phyloP scores from a whole-genome alignment of 2,888 invertebrate species.

The Oligia latruncula region DNA sequence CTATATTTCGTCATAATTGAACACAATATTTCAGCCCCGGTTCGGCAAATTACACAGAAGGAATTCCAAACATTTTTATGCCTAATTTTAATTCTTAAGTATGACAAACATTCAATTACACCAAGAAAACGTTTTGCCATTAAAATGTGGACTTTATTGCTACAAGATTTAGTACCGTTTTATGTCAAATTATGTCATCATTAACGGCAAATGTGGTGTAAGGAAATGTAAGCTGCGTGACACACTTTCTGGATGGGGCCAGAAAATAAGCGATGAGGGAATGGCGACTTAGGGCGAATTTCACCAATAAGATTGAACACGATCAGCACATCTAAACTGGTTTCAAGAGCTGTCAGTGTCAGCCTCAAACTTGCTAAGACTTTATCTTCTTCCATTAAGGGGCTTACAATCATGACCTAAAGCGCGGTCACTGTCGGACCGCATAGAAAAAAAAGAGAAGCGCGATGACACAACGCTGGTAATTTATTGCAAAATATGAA shows the following conservation, averaged over 20 bases:
- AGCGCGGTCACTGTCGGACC: no score
- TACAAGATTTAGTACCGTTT: slow-evolving; percentile 55
- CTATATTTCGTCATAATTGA: slow-evolving; percentile 44
- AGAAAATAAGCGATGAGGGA: slow-evolving; percentile 21
- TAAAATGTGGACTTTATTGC: slow-evolving; percentile 50
- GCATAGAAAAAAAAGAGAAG: no score
- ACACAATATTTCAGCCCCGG: slow-evolving; percentile 40
- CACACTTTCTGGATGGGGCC: slow-evolving; percentile 51
- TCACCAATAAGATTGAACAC: background rate
- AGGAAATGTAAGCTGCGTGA: slow-evolving; percentile 60
- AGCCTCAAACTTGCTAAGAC: background rate
- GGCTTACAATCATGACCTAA: no score
- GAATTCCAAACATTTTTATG: slow-evolving; percentile 45
- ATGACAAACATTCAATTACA: slow-evolving; percentile 48
- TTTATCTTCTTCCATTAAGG: slow-evolving; percentile 1
- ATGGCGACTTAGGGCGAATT: background rate
- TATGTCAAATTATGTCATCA: slow-evolving; percentile 60
- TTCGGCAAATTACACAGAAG: slow-evolving; percentile 38
- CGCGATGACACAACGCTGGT: no score
- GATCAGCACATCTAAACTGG: background rate
- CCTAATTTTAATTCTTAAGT: slow-evolving; percentile 52
- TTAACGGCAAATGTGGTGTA: slow-evolving; percentile 64
- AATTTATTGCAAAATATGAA: no score
- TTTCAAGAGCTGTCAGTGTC: background rate
- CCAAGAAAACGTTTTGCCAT: slow-evolving; percentile 34